Base-by-base conservation (phyloP, 2,113 vertebrate species). In the Tetrao urogallus region DNA sequence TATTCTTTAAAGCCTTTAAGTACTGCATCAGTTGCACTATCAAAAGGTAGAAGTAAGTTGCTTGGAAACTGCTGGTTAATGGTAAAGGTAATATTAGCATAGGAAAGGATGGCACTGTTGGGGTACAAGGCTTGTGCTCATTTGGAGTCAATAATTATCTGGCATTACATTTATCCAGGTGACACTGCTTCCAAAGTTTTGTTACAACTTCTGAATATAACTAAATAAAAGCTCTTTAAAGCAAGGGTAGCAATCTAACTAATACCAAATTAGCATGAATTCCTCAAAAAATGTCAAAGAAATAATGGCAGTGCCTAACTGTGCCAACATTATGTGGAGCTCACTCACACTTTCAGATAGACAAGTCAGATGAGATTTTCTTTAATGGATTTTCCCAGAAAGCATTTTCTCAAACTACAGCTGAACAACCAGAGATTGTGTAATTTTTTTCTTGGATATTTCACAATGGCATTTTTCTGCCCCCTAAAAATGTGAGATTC, bases 301-400 rank as follows among this genome's bases (percentile, higher is more conserved):
- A 78, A 83, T 48, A 1, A 57, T 52, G 47, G 27, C 43, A 50
- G 9, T 45, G 38, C 60, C 65, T 47, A 64, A 47, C 34, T 72
- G 61, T 38, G 54, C 65, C 80, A 91, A 18, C 14, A 17, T 32
- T 84, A 22, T 25, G n/a, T 69, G 58, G 47, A 90, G 57, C 22
- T 72, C 70, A 61, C 32, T 88, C 66, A 4, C 15, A 48, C 67
- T 72, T 83, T 90, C 40, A 93, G 30, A 32, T 54, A 72, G 43
- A 75, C n/a, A 84, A 94, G 66, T 82, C 18, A 3, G 52, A 92
- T 48, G 70, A 90, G 57, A 72, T 94, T 92, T 92, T 28, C 48
- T 79, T 92, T 86, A 72, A 93, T 54, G 74, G 80, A 47, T 93
- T 95, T 82, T 82, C 66, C 72, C 63, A 90, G 74, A 89, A 90